Evolutionary conservation across 2,888 invertebrate species (phyloP).

Genomic region (Mythimna pallens): DNA sequence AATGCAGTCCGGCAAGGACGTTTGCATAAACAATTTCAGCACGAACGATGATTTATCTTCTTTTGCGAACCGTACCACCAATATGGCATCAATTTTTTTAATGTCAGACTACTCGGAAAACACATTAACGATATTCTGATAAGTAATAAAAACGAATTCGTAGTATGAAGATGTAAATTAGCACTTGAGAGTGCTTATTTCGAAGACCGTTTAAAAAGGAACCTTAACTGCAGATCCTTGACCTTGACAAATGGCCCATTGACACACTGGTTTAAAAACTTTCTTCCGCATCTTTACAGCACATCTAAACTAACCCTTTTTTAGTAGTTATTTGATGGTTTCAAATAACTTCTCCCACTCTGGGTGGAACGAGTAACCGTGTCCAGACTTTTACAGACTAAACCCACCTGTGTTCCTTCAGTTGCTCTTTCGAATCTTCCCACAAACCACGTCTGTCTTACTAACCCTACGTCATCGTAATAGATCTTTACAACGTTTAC

Average conservation of each 20-base stretch:
- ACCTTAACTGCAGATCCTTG: slow-evolving; percentile 11
- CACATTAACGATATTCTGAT: slow-evolving; percentile 59
- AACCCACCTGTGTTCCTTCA: too few relatives aligned
- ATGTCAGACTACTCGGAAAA: slow-evolving; percentile 55
- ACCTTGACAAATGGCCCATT: slow-evolving; percentile 35
- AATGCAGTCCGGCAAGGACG: slow-evolving; percentile 76
- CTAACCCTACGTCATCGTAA: neutral
- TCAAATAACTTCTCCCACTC: too few relatives aligned
- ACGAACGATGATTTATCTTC: slow-evolving; percentile 65
- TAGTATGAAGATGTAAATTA: slow-evolving; percentile 42
- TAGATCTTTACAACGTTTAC: neutral
- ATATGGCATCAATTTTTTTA: slow-evolving; percentile 54
- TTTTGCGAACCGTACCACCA: slow-evolving; percentile 45
- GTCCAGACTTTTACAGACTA: too few relatives aligned
- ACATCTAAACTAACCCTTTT: neutral
- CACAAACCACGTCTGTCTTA: too few relatives aligned
- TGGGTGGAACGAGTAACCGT: too few relatives aligned
- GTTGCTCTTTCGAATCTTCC: too few relatives aligned
- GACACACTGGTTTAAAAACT: slow-evolving; percentile 37
- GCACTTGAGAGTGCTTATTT: slow-evolving; percentile 21
- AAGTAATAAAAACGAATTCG: slow-evolving; percentile 52
- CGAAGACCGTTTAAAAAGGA: slow-evolving; percentile 10
- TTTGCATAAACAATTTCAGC: slow-evolving; percentile 69
- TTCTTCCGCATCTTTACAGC: slow-evolving; percentile 4
- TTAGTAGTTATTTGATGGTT: too few relatives aligned